Evolutionary conservation across 2,888 invertebrate genomes (phyloP), one percentile per base, ranked within the genome.

Genomic region (Drosophila rellima): DNA sequence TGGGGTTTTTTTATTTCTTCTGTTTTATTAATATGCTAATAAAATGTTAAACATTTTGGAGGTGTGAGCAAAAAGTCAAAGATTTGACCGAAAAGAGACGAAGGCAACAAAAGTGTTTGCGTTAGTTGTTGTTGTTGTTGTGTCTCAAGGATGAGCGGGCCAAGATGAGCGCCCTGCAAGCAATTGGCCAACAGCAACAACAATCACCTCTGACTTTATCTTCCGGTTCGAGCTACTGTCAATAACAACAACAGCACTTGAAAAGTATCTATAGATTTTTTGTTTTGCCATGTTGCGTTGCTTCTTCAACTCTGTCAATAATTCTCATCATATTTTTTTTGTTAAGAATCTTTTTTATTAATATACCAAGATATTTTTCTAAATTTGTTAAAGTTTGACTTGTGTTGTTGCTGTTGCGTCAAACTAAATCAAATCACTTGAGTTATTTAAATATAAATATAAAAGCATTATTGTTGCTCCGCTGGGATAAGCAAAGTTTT

Each of bases 361-460:
- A 18, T 37, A 45, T 18, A n/a, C n/a, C n/a, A n/a, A n/a, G n/a
- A n/a, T n/a, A 37, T 47, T 26, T 57, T 33, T 67, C 0, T 48
- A 15, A 17, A 52, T 51, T 51, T 40, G 20, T 8, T 56, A 56
- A 57, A 57, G 57, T 68, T 50, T 57, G 17, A n/a, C n/a, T 31
- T 13, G 40, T 65, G 64, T 66, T 72, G 44, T 18, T 76, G 37
- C 67, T 60, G 31, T 72, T 70, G 70, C 68, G 70, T 73, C 65
- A 76, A 76, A 77, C 65, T 79, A 79, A 79, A 78, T 74, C 77
- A 77, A 74, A 70, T 72, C 68, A 69, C 62, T 72, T 63, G 68
- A 83, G 72, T 65, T 71, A 66, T 71, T 72, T 76, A 64, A 69
- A 70, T 81, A 72, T 76, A 64, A 69, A 70, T 81, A 72, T 71